These are phyloP conservation scores for Chelonia mydas DNA, from an alignment of 2,797 vertebrate genomes.

Conservation along the genomic window DNA sequence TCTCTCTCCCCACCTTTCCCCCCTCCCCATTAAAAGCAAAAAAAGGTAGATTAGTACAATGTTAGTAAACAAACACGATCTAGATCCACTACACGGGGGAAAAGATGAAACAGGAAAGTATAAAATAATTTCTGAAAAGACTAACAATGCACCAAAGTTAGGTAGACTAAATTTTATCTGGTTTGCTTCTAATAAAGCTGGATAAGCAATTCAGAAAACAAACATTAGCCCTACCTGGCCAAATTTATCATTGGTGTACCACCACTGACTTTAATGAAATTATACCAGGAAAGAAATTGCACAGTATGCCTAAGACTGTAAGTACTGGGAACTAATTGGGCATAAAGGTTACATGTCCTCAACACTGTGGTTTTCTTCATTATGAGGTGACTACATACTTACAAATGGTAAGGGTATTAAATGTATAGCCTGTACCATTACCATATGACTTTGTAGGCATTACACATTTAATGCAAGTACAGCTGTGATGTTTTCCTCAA, in stretches of 20 bases:
- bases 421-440: neutral
- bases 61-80: neutral
- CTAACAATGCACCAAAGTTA: neutral
- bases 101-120: neutral
- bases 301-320: neutral
- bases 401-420: neutral
- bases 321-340: neutral
- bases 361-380: neutral
- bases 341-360: neutral
- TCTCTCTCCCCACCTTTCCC: neutral
- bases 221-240: neutral
- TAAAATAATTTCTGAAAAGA: neutral
- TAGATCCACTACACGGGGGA: neutral
- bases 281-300: neutral
- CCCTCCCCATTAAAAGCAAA: neutral
- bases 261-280: neutral
- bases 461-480: neutral
- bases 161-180: neutral
- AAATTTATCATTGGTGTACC: neutral
- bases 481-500: neutral
- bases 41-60: neutral
- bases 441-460: neutral
- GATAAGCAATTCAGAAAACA: neutral
- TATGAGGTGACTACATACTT: neutral
- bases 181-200: neutral